Conservation (phyloP, 2,113 vertebrate genomes). For the Microcebus ravelobensis region DNA sequence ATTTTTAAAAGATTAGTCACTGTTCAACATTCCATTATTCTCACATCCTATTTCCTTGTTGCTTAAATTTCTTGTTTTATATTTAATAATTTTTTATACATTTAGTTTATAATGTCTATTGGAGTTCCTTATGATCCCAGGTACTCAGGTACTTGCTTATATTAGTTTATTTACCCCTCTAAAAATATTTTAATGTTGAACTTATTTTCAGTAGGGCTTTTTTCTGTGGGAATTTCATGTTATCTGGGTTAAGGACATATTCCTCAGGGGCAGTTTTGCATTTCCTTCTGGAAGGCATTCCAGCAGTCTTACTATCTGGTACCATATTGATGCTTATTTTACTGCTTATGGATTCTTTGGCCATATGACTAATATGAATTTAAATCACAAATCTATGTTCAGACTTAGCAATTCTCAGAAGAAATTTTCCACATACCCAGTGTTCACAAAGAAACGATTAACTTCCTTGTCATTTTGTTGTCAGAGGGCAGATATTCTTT, state of each 20-base stretch:
- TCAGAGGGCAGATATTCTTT: background rate
- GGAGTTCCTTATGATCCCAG: background rate
- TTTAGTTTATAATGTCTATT: background rate
- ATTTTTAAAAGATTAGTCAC: background rate
- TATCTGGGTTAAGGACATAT: background rate
- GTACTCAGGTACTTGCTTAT: background rate
- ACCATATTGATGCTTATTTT: background rate
- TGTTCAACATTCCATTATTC: background rate
- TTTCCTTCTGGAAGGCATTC: conserved; percentile 1
- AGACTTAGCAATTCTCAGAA: background rate
- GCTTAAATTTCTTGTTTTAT: background rate
- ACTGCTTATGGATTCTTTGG: background rate
- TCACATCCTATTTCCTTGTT: background rate
- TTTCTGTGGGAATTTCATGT: background rate
- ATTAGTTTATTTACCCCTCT: background rate
- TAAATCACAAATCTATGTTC: conserved; percentile 18
- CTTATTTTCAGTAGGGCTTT: background rate
- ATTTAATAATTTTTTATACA: background rate
- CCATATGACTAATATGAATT: background rate
- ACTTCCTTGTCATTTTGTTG: background rate
- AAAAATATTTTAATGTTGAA: background rate
- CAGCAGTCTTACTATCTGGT: background rate
- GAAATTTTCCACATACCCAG: background rate
- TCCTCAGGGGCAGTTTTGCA: background rate
- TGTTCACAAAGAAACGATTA: background rate